phyloP scores from a whole-genome alignment of 2,797 vertebrate genomes.

The Anomalospiza imberbis region DNA sequence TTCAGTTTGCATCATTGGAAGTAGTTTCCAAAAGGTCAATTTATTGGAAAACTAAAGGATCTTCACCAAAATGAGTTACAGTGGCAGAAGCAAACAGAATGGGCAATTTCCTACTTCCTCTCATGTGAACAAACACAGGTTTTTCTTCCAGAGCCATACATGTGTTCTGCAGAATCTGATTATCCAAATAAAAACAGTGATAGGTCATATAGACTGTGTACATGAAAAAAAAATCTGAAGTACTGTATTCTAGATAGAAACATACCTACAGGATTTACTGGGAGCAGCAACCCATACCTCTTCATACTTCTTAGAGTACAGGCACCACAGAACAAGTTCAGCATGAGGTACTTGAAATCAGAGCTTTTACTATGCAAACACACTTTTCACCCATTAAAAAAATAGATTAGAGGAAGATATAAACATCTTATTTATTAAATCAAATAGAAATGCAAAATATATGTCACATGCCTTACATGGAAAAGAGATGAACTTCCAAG shows the following conservation, averaged over 20 bases:
- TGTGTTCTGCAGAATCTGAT: background rate
- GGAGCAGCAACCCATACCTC: background rate
- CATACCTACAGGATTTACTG: background rate
- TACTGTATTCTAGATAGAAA: background rate
- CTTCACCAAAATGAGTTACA: background rate
- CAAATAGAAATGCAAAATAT: constrained; percentile 63
- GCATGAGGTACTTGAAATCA: background rate
- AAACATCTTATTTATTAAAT: constrained; percentile 65
- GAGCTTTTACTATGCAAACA: background rate
- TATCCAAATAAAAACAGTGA: background rate
- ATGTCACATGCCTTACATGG: constrained; percentile 62
- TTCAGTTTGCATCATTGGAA: background rate
- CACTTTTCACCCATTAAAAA: background rate
- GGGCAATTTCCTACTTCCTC: background rate
- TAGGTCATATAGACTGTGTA: background rate
- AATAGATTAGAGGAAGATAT: constrained; percentile 46
- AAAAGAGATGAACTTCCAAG: constrained; percentile 47
- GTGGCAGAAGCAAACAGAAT: background rate
- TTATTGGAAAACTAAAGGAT: background rate
- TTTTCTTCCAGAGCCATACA: background rate
- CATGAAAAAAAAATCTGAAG: background rate
- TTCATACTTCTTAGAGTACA: background rate
- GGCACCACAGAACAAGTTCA: background rate
- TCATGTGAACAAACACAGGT: background rate
- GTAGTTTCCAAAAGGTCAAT: background rate